Base-by-base conservation (phyloP, 1,140 invertebrate species). In the Drosophila nebulosa region DNA sequence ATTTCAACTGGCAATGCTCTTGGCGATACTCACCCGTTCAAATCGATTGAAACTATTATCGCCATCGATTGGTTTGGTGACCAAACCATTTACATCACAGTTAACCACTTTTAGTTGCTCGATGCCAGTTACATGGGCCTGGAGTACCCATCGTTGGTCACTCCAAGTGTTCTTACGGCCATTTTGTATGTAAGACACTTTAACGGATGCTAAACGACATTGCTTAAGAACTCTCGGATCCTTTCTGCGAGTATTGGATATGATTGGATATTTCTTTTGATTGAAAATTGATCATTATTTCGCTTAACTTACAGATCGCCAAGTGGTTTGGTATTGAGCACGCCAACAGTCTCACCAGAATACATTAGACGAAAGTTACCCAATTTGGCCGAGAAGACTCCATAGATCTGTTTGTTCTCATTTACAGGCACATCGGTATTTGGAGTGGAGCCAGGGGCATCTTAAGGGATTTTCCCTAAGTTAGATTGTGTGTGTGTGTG, bases 361-460 rank as follows among this genome's bases (percentile, higher is more conserved):
- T 64, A 70, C 16, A 70, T 12, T 5, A 70, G 16, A 1, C 22
- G 39, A 6, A 70, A n/a, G 1, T 59, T 26, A 10, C 56, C 62
- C 42, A 70, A 52, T 24, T 35, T 30, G 26, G 61, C 61, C n/a
- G n/a, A 24, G 3, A 64, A 55, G 9, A n/a, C 52, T n/a, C 53
- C 68, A 64, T 64, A 70, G 9, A 70, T 7, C 36, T 70, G 68
- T 16, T 32, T 26, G 16, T 62, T 51, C 50, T 59, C 22, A 59
- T 70, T 30, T 1, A 70, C 3, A 0, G 55, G 50, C 16, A 7
- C 3, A 27, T 70, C 46, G 1, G 22, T 22, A 4, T 59, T 42
- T 1, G 50, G 21, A 1, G 39, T 14, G 5, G 30, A 1, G 7
- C 56, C 62, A 9, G 62, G 68, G 0, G 32, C n/a, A 59, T 60